These are phyloP conservation scores for Coronaproctus castanopsis DNA, from an alignment of 2,888 invertebrate genomes.

Conservation along the genomic window DNA sequence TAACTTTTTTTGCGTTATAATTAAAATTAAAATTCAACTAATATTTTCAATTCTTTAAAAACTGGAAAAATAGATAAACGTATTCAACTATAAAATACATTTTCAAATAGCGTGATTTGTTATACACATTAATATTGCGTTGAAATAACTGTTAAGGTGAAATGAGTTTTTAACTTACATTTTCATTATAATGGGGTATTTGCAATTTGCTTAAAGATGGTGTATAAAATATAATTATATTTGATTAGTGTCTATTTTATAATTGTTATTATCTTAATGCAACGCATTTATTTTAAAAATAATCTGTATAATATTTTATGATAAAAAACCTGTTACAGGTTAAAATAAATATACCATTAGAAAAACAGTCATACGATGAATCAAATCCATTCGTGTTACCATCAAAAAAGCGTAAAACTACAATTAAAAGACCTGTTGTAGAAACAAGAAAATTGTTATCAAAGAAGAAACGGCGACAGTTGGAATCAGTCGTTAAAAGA, in stretches of 20 bases:
- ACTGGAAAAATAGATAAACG: no score
- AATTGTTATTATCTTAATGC: neutral
- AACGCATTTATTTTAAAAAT: neutral
- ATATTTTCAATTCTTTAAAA: neutral
- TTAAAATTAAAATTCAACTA: no score
- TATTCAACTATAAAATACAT: no score
- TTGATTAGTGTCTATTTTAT: neutral
- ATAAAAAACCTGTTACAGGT: no score
- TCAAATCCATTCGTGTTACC: conserved; percentile 67
- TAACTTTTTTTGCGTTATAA: no score
- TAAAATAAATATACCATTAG: conserved; percentile 36
- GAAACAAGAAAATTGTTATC: conserved; percentile 48
- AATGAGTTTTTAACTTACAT: no score
- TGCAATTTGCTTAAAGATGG: no score
- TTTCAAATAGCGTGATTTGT: no score
- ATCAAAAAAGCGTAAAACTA: conserved; percentile 57
- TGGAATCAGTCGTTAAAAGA: conserved; percentile 68
- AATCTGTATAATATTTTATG: no score
- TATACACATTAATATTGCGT: no score
- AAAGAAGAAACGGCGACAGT: conserved; percentile 65
- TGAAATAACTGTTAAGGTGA: no score
- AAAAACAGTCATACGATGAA: conserved; percentile 42
- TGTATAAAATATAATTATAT: neutral
- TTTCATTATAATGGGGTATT: no score
- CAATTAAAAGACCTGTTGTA: conserved; percentile 35